Evolutionary conservation across 1,140 invertebrate genomes (phyloP).

Genomic region (Laupala kohalensis): DNA sequence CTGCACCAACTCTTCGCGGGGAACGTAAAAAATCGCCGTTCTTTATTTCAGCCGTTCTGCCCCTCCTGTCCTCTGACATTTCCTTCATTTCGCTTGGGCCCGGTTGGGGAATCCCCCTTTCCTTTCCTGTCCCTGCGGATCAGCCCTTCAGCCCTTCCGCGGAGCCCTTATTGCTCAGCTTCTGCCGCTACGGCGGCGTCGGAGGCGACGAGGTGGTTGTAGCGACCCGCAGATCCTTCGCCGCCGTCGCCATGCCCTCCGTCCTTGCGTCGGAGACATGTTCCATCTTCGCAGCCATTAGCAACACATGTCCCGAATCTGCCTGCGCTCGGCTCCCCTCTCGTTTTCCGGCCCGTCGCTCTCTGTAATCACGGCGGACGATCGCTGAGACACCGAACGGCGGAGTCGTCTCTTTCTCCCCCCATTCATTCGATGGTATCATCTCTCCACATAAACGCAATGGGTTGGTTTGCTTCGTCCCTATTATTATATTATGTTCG

Average conservation of each 20-base stretch:
- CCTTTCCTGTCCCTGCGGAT: not conserved
- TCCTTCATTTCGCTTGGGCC: not conserved
- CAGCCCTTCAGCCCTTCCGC: not conserved
- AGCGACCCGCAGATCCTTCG: too few species aligned
- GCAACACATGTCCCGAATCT: not conserved
- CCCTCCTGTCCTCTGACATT: not conserved
- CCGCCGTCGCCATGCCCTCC: not conserved
- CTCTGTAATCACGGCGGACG: not conserved
- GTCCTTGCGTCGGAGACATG: not conserved
- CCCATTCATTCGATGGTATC: not conserved
- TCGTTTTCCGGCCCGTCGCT: not conserved
- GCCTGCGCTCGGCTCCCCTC: not conserved
- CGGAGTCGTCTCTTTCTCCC: too few species aligned
- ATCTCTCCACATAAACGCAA: too few species aligned
- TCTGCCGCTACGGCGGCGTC: not conserved
- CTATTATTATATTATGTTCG: too few species aligned
- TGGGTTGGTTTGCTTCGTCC: too few species aligned
- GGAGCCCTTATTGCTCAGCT: not conserved
- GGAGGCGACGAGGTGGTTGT: not conserved
- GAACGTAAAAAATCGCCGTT: not conserved
- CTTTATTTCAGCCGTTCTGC: not conserved
- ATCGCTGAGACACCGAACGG: not conserved
- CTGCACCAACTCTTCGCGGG: not conserved
- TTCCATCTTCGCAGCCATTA: not conserved
- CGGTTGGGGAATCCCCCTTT: too few species aligned